These are phyloP conservation scores for Drosophila pallidifrons DNA, from an alignment of 1,140 invertebrate species.

Conservation along the genomic window DNA sequence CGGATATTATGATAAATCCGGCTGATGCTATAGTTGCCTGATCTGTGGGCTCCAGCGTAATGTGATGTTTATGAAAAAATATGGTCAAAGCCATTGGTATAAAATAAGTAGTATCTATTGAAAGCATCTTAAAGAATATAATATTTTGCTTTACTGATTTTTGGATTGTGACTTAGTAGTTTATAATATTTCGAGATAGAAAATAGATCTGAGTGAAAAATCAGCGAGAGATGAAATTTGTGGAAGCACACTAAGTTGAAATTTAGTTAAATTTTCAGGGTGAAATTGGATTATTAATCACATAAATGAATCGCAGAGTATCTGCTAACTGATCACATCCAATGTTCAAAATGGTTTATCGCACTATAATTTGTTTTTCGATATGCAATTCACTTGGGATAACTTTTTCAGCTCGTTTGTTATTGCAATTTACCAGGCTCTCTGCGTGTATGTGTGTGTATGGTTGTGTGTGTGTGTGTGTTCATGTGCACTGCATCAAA, in stretches of 20 bases:
- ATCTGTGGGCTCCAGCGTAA: background rate
- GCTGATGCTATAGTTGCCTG: background rate
- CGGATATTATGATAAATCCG: background rate
- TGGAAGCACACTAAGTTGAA: too few species aligned
- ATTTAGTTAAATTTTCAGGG: too few species aligned
- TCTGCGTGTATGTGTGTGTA: background rate
- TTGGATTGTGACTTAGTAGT: background rate
- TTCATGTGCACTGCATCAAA: constrained; percentile 17
- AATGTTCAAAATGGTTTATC: background rate
- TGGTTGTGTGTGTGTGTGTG: background rate
- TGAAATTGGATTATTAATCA: too few species aligned
- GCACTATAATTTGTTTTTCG: constrained; percentile 10
- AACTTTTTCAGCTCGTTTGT: constrained; percentile 11
- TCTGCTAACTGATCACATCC: too few species aligned
- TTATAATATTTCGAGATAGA: too few species aligned
- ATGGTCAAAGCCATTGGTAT: background rate
- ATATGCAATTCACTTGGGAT: constrained; percentile 22
- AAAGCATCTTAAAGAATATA: background rate
- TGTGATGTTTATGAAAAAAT: background rate
- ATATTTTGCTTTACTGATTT: background rate
- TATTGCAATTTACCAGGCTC: constrained; percentile 3
- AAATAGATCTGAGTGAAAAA: too few species aligned
- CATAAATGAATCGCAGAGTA: too few species aligned
- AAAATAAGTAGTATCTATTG: background rate
- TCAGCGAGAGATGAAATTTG: too few species aligned